phyloP scores from a whole-genome alignment of 2,113 vertebrate species.

The Malurus elegans region DNA sequence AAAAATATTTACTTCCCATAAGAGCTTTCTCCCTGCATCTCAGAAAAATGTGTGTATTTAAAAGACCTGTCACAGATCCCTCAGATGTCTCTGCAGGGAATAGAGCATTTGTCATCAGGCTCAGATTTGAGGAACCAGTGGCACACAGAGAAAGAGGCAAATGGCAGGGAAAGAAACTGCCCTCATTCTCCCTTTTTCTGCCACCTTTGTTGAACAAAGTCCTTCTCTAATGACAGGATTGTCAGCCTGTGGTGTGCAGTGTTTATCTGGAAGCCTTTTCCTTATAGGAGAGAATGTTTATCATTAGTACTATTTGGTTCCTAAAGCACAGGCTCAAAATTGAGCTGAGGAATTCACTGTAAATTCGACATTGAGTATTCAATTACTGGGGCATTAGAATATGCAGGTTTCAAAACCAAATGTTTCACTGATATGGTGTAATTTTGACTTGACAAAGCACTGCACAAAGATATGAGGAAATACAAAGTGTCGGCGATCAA shows the following conservation, averaged over 20 bases:
- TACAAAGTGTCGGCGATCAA: neutral
- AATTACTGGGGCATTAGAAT: neutral
- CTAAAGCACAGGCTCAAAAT: neutral
- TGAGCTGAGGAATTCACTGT: neutral
- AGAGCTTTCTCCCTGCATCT: neutral
- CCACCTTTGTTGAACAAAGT: neutral
- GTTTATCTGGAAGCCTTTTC: neutral
- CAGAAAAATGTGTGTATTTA: neutral
- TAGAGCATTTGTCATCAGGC: neutral
- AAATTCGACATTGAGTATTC: neutral
- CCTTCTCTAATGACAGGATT: neutral
- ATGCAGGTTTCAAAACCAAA: neutral
- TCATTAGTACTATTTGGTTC: neutral
- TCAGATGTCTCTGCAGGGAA: neutral
- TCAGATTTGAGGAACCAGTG: neutral
- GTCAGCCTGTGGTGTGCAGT: neutral
- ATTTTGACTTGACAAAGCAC: neutral
- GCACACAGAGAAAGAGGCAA: neutral
- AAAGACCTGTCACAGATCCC: neutral
- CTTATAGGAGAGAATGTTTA: neutral
- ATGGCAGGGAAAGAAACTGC: neutral
- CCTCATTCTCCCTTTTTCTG: neutral
- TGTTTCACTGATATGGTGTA: neutral
- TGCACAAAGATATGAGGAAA: neutral
- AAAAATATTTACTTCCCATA: neutral